These are phyloP conservation scores for Orientallactaga bullata DNA, from an alignment of 2,113 vertebrate genomes.

Conservation along the genomic window DNA sequence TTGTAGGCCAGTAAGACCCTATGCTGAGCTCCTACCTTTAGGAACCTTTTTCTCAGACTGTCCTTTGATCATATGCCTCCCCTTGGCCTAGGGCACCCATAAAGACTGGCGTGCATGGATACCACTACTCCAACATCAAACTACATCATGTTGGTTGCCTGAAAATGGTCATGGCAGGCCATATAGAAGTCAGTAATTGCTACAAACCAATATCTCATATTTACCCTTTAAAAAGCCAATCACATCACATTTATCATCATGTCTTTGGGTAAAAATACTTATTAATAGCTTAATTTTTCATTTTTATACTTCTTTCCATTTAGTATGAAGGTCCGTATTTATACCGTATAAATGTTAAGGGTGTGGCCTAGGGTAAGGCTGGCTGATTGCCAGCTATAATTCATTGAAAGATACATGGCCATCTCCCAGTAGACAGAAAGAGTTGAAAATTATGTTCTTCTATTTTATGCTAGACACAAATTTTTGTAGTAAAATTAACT, in stretches of 20 bases:
- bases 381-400: background rate
- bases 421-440: too few relatives aligned
- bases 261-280: background rate
- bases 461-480: background rate
- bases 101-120: background rate
- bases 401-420: background rate
- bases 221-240: background rate
- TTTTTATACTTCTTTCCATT: background rate
- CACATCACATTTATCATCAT: background rate
- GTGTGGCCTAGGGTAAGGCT: background rate
- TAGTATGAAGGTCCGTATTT: background rate
- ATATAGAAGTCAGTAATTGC: background rate
- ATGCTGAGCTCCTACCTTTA: background rate
- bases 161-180: background rate
- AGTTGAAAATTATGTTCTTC: too few relatives aligned
- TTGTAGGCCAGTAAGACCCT: accelerated
- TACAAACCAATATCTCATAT: background rate
- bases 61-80: background rate
- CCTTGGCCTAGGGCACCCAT: background rate
- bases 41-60: background rate
- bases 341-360: background rate
- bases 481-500: background rate
- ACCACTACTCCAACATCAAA: background rate
- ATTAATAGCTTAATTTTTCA: conserved; percentile 22
- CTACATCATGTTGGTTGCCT: background rate